Conservation (phyloP, 2,888 invertebrate genomes). For the Leucania comma region DNA sequence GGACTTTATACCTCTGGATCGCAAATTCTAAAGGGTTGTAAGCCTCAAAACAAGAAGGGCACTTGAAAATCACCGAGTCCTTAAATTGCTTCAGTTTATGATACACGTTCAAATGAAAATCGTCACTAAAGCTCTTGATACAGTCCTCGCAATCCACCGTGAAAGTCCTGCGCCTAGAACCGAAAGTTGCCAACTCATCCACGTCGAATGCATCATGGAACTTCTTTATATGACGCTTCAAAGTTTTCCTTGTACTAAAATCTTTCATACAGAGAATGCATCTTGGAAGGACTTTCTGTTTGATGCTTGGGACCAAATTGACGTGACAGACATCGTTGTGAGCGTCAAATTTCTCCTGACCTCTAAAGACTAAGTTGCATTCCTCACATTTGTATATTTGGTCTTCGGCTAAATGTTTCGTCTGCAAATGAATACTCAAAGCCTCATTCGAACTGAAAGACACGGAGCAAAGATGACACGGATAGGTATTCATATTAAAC, state of each 20-base stretch:
- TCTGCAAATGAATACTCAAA: conserved; percentile 76
- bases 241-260: conserved; percentile 83
- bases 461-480: conserved; percentile 81
- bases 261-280: conserved; percentile 84
- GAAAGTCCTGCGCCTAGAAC: conserved; percentile 68
- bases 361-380: conserved; percentile 82
- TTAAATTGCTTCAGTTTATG: conserved; percentile 73
- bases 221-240: conserved; percentile 83
- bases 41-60: conserved; percentile 71
- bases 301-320: conserved; percentile 62
- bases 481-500: conserved; percentile 82
- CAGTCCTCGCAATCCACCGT: conserved; percentile 80
- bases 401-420: conserved; percentile 80
- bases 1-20: conserved; percentile 75
- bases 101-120: conserved; percentile 69
- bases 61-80: conserved; percentile 77
- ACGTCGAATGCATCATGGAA: conserved; percentile 81
- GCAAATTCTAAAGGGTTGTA: conserved; percentile 78
- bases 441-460: conserved; percentile 80
- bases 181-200: conserved; percentile 78
- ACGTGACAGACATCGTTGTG: conserved; percentile 76
- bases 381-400: conserved; percentile 84
- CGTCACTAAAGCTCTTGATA: conserved; percentile 77
- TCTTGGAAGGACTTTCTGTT: conserved; percentile 74
- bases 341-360: conserved; percentile 78